phyloP scores from a whole-genome alignment of 2,888 invertebrate species.

The Eupithecia abbreviata region DNA sequence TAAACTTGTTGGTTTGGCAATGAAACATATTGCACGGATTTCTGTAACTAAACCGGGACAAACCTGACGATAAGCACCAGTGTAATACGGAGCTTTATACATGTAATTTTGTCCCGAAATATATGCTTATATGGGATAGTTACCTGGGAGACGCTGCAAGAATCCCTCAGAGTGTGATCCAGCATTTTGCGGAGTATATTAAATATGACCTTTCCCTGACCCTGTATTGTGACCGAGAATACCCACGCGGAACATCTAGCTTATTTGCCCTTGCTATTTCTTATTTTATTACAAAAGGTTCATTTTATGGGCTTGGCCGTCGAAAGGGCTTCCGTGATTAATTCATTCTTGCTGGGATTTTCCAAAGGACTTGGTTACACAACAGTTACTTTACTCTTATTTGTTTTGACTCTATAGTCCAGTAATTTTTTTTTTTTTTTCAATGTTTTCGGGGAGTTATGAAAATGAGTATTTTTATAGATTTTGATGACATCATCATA shows the following conservation, averaged over 20 bases:
- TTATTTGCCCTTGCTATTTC: constrained; percentile 50
- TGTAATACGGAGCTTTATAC: constrained; percentile 27
- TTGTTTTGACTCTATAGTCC: constrained; percentile 8
- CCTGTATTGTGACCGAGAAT: constrained; percentile 53
- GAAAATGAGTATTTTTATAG: too few species aligned
- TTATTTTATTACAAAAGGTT: constrained; percentile 50
- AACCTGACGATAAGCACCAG: constrained; percentile 23
- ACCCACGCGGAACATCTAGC: constrained; percentile 46
- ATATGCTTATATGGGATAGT: constrained; percentile 32
- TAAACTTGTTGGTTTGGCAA: constrained; percentile 15
- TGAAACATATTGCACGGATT: constrained; percentile 29
- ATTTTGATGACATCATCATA: too few species aligned
- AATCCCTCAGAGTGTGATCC: constrained; percentile 45
- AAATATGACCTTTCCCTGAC: constrained; percentile 57
- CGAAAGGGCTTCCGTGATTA: constrained; percentile 49
- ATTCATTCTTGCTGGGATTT: constrained; percentile 44
- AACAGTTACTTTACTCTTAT: constrained; percentile 18
- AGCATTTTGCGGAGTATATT: constrained; percentile 43
- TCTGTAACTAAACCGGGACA: constrained; percentile 25
- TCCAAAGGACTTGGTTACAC: constrained; percentile 21
- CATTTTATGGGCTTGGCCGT: constrained; percentile 45
- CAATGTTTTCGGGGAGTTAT: too few species aligned
- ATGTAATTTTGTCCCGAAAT: constrained; percentile 37
- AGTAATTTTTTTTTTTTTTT: too few species aligned
- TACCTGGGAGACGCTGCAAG: constrained; percentile 38